These are phyloP conservation scores for Tamias sibiricus DNA, from an alignment of 2,113 vertebrate species.

Conservation along the genomic window DNA sequence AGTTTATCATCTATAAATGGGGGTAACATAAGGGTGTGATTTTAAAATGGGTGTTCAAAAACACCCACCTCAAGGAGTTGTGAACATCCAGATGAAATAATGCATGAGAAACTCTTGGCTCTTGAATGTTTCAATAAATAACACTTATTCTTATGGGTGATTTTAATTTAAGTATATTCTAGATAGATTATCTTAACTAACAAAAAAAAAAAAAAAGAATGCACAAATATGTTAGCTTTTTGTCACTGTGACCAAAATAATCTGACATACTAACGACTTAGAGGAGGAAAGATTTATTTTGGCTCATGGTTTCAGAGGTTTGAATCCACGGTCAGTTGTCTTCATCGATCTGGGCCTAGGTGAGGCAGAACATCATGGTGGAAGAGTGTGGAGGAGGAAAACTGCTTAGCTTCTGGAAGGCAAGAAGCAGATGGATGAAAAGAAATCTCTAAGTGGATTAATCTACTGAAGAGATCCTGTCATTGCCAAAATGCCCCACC, in stretches of 20 bases:
- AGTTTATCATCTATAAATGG: neutral
- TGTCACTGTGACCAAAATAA: no score
- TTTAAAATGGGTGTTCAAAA: neutral
- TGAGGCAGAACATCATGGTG: no score
- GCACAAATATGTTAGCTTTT: no score
- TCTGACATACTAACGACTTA: no score
- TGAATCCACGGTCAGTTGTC: no score
- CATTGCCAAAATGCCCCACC: no score
- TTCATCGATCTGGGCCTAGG: neutral
- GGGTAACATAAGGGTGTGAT: neutral
- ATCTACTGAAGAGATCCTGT: neutral
- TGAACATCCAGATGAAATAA: neutral
- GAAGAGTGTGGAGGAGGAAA: no score
- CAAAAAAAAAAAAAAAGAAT: neutral
- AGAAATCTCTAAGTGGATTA: neutral
- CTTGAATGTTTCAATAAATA: neutral
- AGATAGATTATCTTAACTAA: neutral
- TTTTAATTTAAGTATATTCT: conserved; percentile 4
- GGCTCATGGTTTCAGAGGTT: no score
- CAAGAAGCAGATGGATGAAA: no score
- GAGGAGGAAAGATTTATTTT: no score
- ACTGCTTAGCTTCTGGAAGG: no score
- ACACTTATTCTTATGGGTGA: neutral
- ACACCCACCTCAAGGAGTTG: neutral
- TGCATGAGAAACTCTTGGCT: neutral